Base-by-base conservation (phyloP, 2,888 invertebrate genomes). In the Alviniconcha strummeri region DNA sequence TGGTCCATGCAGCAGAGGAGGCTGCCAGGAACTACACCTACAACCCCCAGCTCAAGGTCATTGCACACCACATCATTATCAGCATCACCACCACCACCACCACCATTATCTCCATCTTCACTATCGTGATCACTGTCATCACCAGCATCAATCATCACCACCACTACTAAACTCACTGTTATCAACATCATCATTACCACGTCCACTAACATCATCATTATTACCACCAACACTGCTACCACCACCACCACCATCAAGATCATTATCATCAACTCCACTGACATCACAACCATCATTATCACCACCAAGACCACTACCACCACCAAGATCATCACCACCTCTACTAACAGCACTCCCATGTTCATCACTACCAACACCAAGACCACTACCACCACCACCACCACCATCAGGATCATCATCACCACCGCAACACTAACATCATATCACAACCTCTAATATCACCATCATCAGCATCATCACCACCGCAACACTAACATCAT, bases 1-100 rank as follows among this genome's bases (percentile, higher is more conserved):
- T 89, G 52, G 92, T 92, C 8, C 77, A 82, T 36, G 88, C 83
- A 60, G 93, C 93, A 19, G 93, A 93, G 86, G 82, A 86, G 67
- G 89, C 89, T 17, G 91, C 91, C 4, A 85, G 86, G 72, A 86
- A 88, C 36, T 89, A 92, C 85, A 85, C 84, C 6, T 91, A 90
- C 88, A 88, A 89, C 80, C 79, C 86, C 64, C 86, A 87, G 17
- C 87, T 92, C n/a, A 86, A 88, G 88, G 91, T 91, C 86, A 75
- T 13, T 8, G 8, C 60, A 60, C 60, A 60, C 9, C 8, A 4
- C 52, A 1, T 74, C 36, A 52, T 5, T 5, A 74, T 74, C 9
- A 60, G 1, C 60, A 60, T 4, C 13, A 60, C 13, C 60, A 60
- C 60, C 60, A 60, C 9, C 60, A 60, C 9, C 60, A 60, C 9